phyloP scores from a whole-genome alignment of 2,797 vertebrate species.

The Myotis planiceps region DNA sequence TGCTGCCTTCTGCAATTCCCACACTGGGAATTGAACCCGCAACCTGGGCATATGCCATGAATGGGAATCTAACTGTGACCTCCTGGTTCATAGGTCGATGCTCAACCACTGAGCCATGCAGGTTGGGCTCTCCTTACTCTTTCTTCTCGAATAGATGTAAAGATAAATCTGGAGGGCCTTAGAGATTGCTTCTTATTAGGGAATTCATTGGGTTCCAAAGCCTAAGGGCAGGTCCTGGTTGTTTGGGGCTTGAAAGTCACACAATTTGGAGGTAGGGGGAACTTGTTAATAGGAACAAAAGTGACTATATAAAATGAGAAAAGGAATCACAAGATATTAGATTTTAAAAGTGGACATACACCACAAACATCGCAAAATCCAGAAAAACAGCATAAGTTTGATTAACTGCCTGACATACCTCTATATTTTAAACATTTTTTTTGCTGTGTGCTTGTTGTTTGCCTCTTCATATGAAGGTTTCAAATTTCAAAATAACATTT shows the following conservation, averaged over 20 bases:
- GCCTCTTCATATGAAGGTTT: background rate
- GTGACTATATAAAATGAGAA: background rate
- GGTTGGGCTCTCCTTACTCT: background rate
- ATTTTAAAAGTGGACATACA: background rate
- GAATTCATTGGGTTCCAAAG: background rate
- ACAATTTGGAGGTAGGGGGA: background rate
- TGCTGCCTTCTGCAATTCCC: no score
- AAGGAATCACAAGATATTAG: background rate
- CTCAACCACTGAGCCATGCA: no score
- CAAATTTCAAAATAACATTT: constrained; percentile 7
- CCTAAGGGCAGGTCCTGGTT: background rate
- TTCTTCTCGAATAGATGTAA: background rate
- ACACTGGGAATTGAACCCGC: no score
- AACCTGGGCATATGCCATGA: no score
- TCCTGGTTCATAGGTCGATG: no score
- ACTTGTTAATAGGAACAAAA: background rate
- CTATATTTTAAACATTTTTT: background rate
- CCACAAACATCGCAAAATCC: background rate
- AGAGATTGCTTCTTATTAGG: background rate
- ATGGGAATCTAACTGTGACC: no score
- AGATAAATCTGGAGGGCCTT: background rate
- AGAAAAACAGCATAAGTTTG: background rate
- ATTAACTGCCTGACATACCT: background rate
- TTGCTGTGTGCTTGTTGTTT: background rate
- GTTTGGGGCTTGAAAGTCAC: background rate